Percentiles rank a stretch among this genome's conserved stretches.
Evolutionary conservation across 1,140 invertebrate genomes (phyloP).

Genomic region (Camponotus floridanus): DNA sequence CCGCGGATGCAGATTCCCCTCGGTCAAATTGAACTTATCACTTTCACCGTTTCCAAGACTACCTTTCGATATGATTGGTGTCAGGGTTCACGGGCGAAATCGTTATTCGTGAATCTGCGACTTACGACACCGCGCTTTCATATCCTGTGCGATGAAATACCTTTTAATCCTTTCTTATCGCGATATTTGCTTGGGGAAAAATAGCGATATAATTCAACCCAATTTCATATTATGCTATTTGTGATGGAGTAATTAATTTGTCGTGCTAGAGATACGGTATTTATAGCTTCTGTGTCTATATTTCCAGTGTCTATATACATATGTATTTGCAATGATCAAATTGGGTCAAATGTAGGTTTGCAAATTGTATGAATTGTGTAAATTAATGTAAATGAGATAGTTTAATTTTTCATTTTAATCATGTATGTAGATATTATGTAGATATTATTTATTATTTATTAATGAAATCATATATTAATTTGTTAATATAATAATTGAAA

Average conservation of each 20-base stretch:
- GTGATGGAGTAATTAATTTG: neutral
- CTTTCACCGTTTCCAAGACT: conserved; percentile 39
- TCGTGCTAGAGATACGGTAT: neutral
- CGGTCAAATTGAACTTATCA: conserved; percentile 42
- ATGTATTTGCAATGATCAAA: neutral
- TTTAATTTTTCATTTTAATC: neutral
- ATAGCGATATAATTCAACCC: neutral
- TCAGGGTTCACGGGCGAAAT: conserved; percentile 60
- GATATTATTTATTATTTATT: conserved; percentile 2
- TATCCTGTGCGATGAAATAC: conserved; percentile 3
- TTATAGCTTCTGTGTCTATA: neutral
- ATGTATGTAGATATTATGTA: no score
- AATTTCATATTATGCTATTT: neutral
- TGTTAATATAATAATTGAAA: neutral
- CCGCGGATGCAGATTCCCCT: neutral
- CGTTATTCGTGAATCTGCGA: conserved; percentile 38
- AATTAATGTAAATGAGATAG: neutral
- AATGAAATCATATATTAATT: neutral
- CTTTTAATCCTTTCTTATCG: neutral
- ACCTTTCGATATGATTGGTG: conserved; percentile 53
- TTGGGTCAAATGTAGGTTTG: neutral
- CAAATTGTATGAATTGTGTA: no score
- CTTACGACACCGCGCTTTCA: conserved; percentile 37
- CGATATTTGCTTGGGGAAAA: neutral
- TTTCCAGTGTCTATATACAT: neutral